These are phyloP conservation scores for Oxycera nigricornis DNA, from an alignment of 2,888 invertebrate species.

Conservation along the genomic window DNA sequence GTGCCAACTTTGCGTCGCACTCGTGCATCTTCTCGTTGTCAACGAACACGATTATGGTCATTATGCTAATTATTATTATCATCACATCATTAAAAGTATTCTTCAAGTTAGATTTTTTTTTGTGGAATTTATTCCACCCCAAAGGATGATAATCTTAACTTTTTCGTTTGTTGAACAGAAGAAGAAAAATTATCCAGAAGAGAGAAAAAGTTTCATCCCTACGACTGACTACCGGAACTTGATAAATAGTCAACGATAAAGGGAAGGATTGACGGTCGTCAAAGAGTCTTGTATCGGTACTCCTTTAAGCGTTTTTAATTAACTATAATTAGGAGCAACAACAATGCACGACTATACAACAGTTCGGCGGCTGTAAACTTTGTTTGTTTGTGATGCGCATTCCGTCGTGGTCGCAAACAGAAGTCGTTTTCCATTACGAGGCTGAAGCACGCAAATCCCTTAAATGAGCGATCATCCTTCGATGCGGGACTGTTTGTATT, in stretches of 20 bases:
- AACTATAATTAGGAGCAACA: constrained; percentile 4
- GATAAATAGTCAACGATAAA: background rate
- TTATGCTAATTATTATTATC: constrained; percentile 31
- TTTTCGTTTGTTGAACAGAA: background rate
- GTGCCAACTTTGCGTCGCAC: background rate
- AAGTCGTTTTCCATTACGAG: constrained; percentile 15
- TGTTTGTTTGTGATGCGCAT: background rate
- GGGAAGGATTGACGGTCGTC: background rate
- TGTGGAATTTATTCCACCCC: background rate
- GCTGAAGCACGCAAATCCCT: constrained; percentile 33
- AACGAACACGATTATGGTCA: constrained; percentile 13
- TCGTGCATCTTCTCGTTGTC: constrained; percentile 20
- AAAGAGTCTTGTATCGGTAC: background rate
- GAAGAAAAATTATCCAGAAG: background rate
- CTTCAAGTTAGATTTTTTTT: constrained; percentile 4
- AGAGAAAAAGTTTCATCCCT: background rate
- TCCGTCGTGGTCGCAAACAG: background rate
- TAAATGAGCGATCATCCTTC: constrained; percentile 21
- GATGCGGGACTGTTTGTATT: background rate
- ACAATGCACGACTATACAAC: background rate
- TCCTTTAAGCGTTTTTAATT: constrained; percentile 24
- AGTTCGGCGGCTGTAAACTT: background rate
- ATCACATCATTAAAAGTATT: constrained; percentile 8
- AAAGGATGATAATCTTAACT: background rate
- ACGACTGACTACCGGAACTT: too few relatives aligned